Percentiles rank a stretch among this genome's conserved stretches.
phyloP scores from a whole-genome alignment of 2,797 vertebrate species.

The Myotis daubentonii region DNA sequence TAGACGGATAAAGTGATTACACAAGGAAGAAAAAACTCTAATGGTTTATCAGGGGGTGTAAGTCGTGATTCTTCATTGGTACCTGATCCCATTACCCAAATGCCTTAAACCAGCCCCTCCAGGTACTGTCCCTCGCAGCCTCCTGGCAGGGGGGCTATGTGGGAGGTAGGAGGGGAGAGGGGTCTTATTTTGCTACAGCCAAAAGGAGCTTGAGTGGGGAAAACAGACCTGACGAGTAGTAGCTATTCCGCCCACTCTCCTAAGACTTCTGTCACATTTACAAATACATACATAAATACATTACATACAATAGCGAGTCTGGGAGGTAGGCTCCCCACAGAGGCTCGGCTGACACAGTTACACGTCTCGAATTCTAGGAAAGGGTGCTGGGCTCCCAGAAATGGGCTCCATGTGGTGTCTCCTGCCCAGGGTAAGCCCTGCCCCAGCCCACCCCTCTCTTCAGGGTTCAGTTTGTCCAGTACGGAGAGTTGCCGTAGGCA shows the following conservation, averaged over 20 bases:
- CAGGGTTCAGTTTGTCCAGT: slow-evolving; percentile 95
- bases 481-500: slow-evolving; percentile 94
- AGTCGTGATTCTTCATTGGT: slow-evolving; percentile 66
- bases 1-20: slow-evolving; percentile 29
- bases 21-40: slow-evolving; percentile 39
- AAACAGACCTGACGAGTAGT: slow-evolving; percentile 84
- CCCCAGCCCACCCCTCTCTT: background rate
- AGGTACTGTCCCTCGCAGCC: background rate
- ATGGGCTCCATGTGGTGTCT: slow-evolving; percentile 70
- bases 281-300: slow-evolving; percentile 99
- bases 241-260: slow-evolving; percentile 88
- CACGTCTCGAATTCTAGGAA: slow-evolving; percentile 69
- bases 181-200: slow-evolving; percentile 61
- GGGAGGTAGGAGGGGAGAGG: slow-evolving; percentile 51
- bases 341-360: slow-evolving; percentile 85
- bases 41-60: background rate
- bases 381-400: slow-evolving; percentile 76
- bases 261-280: slow-evolving; percentile 96
- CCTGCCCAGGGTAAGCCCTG: background rate
- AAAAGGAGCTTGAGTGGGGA: slow-evolving; percentile 45
- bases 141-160: background rate
- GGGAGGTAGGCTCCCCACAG: slow-evolving; percentile 90
- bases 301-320: slow-evolving; percentile 98
- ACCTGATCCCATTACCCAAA: slow-evolving; percentile 40
- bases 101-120: slow-evolving; percentile 4